Evolutionary conservation across 2,888 invertebrate species (phyloP).

Genomic region (Tenodera sinensis): DNA sequence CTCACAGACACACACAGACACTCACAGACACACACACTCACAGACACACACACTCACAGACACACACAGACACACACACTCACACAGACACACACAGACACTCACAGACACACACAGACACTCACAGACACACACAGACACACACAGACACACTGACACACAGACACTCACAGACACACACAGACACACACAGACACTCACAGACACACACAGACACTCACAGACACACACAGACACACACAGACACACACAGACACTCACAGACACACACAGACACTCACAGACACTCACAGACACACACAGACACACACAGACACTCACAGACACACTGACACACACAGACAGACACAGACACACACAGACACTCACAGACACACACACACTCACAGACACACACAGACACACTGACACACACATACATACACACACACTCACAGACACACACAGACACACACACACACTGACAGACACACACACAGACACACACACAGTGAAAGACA

Average conservation of each 20-base stretch:
- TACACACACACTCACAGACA: not conserved
- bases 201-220: not conserved
- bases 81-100: not conserved
- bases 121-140: not conserved
- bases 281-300: constrained; percentile 2
- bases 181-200: not conserved
- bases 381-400: not conserved
- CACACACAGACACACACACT: not conserved
- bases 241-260: not conserved
- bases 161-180: not conserved
- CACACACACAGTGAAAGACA: not conserved
- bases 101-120: not conserved
- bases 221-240: not conserved
- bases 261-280: not conserved
- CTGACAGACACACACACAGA: not conserved
- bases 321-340: not conserved
- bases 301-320: not conserved
- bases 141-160: constrained; percentile 5
- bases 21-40: not conserved
- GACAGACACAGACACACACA: not conserved
- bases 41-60: constrained; percentile 21
- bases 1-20: not conserved
- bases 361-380: not conserved
- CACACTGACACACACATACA: not conserved
- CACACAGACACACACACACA: not conserved